Evolutionary conservation across 2,113 vertebrate genomes (phyloP), one percentile per base, ranked within the genome.

Genomic region (Cyphomyrus plagiostoma): DNA sequence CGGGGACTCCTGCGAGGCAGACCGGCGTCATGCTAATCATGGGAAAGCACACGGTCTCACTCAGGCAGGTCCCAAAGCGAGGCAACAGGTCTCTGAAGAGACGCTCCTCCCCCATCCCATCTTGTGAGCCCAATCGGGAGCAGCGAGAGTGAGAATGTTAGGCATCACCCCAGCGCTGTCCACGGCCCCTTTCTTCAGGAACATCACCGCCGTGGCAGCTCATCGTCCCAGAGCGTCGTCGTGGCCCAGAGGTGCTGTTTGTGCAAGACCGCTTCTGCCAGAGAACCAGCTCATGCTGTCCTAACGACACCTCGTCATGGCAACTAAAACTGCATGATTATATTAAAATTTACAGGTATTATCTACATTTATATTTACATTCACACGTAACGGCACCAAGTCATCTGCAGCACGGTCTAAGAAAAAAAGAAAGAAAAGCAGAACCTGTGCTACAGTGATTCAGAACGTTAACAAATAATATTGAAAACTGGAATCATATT

Each of bases 311-410:
- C 62, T 3, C 0, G 26, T 70, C 62, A 13, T 70, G 62, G 26
- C 62, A 13, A 70, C 62, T 70, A 70, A 26, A 66, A 66, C 8
- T 11, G 62, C n/a, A 26, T 7, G 1, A 15, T 53, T 35, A 83
- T 35, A 84, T 84, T 45, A 26, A 84, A 84, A 49, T 86, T 50
- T 86, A 49, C 23, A 48, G 83, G 23, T 17, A n/a, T n/a, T 85
- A 80, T 86, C 48, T 87, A 87, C 85, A 87, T 7, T 56, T 17
- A 52, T 87, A 87, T 87, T 87, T 56, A 87, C 85, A 87, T 87
- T 56, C 10, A 52, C 48, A 86, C n/a, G 52, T 35, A 86, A 49
- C 0, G 5, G 48, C 17, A 49, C 83, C 39, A 85, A 45, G 10
- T 45, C 45, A 50, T 49, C 26, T 35, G 26, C 49, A 53, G n/a